Evolutionary conservation across 2,797 vertebrate genomes (phyloP), one percentile per base, ranked within the genome.

Genomic region (Nyctibius grandis): DNA sequence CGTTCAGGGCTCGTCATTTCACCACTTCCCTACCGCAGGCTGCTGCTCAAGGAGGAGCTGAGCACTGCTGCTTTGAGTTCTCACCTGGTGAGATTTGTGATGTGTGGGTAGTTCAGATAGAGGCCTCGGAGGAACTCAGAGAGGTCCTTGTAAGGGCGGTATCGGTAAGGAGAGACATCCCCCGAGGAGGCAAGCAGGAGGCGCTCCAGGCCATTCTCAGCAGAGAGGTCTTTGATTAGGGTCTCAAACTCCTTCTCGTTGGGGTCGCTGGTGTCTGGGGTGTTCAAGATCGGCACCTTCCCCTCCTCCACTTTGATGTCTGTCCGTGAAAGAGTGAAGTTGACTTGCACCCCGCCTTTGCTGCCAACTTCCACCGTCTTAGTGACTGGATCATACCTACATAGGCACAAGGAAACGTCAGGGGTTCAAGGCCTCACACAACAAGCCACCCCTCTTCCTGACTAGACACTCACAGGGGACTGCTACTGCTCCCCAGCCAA

Each of bases 171-270:
- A 95, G 96, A 98, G 88, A 97, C 98, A 14, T 99, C 98, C 12
- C 98, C 97, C 6, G 97, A 97, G 1, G 98, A 99, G 85, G 96
- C 98, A 47, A 96, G 97, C 92, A 99, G 97, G 65, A 99, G 95
- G 90, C 77, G 87, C 80, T 99, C 98, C 97, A 99, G 97, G 63
- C 99, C 99, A 3, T 98, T 98, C 96, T 99, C 99, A 9, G 98
- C 96, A 29, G 99, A 99, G 4, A 99, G 98, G 45, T 99, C 98
- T 91, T 99, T 99, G 91, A 99, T 99, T 63, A 99, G 97, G 36
- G 93, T 98, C 95, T 98, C 98, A 96, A 99, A 99, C 91, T 98
- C 98, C 93, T 98, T 98, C 82, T 98, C 98, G 1, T 94, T 98
- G 25, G 98, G 98, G 94, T 98, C 98, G 2, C 96, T 97, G 20